phyloP scores from a whole-genome alignment of 2,113 vertebrate species.

The Protomyctophum bolini region DNA sequence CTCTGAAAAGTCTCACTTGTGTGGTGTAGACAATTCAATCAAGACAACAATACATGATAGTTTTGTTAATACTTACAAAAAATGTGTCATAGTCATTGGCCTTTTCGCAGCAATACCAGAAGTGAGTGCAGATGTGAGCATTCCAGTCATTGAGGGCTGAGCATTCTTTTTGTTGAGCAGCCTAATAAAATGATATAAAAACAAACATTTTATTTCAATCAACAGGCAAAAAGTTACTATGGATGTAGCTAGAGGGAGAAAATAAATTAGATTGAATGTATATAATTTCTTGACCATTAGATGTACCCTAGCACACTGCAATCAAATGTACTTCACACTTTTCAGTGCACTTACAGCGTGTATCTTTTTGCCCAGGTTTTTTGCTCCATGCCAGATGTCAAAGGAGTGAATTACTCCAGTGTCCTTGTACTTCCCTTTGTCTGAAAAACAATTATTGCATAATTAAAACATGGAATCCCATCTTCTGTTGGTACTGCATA shows the following conservation, averaged over 20 bases:
- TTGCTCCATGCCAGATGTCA: neutral
- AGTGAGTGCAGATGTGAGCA: neutral
- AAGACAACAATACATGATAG: too few relatives aligned
- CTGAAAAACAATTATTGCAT: neutral
- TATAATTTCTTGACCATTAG: neutral
- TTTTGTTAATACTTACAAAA: neutral
- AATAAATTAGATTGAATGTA: neutral
- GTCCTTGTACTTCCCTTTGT: neutral
- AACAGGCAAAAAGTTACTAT: too few relatives aligned
- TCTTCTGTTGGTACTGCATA: too few relatives aligned
- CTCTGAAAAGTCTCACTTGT: too few relatives aligned
- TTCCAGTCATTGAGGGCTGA: neutral
- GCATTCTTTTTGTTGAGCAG: neutral
- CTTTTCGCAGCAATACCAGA: constrained; percentile 3
- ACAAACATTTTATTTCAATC: neutral
- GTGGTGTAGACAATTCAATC: too few relatives aligned
- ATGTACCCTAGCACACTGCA: too few relatives aligned
- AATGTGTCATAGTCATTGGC: neutral
- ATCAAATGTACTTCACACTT: too few relatives aligned
- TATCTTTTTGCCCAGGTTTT: neutral
- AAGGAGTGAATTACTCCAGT: neutral
- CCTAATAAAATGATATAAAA: neutral
- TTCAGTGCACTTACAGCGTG: neutral
- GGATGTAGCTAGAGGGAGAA: neutral
- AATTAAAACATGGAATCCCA: neutral